Percentiles rank a stretch among this genome's conserved stretches.
These are phyloP conservation scores for Conomelus anceps DNA, from an alignment of 2,888 invertebrate genomes.

Conservation along the genomic window DNA sequence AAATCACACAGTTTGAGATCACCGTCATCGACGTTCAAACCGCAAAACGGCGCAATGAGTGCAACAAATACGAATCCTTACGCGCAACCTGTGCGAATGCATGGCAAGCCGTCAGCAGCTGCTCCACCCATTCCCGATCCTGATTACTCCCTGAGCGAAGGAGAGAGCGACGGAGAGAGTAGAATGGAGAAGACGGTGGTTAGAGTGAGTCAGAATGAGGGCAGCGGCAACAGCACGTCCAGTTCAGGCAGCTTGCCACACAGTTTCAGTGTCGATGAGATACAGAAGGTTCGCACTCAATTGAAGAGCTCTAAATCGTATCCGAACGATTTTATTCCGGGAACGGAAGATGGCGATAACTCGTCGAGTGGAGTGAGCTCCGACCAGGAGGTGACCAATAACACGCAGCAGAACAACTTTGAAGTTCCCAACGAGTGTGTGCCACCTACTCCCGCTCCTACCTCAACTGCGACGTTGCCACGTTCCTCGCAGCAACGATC, in stretches of 20 bases:
- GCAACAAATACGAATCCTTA: conserved; percentile 45
- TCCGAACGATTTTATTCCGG: conserved; percentile 65
- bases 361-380: conserved; percentile 83
- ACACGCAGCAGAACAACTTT: conserved; percentile 37
- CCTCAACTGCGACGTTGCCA: conserved; percentile 22
- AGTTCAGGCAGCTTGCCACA: conserved; percentile 68
- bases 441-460: neutral
- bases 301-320: conserved; percentile 81
- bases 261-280: conserved; percentile 82
- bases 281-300: conserved; percentile 76
- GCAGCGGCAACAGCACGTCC: conserved; percentile 68
- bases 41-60: neutral
- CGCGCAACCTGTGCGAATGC: conserved; percentile 50
- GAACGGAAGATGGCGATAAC: conserved; percentile 72
- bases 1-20: conserved; percentile 56
- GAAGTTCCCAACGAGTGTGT: neutral
- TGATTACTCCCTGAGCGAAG: conserved; percentile 83
- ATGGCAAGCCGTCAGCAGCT: conserved; percentile 31
- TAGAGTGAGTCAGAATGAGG: conserved; percentile 44
- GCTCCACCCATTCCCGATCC: conserved; percentile 85
- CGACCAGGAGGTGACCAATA: conserved; percentile 69
- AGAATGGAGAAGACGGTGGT: conserved; percentile 37
- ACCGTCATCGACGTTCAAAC: conserved; percentile 38
- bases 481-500: conserved; percentile 27
- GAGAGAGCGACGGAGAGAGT: conserved; percentile 59